phyloP scores from a whole-genome alignment of 1,140 invertebrate genomes.

The Pemphigus obesinymphae region DNA sequence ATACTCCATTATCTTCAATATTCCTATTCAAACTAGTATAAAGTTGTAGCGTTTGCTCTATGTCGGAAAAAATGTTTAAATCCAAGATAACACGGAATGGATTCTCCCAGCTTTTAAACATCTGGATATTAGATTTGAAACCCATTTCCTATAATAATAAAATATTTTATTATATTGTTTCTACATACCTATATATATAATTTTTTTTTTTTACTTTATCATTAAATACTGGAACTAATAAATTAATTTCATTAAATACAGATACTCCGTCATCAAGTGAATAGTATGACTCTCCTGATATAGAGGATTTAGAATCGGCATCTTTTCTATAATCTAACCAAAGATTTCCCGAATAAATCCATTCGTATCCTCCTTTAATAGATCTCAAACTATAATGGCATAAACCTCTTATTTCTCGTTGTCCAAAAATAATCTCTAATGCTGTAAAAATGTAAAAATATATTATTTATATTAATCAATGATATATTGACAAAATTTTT shows the following conservation, averaged over 20 bases:
- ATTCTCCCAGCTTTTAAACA: constrained; percentile 7
- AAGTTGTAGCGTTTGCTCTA: background rate
- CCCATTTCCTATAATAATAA: background rate
- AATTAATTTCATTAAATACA: background rate
- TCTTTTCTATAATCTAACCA: background rate
- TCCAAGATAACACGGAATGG: background rate
- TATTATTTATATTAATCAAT: background rate
- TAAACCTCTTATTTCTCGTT: background rate
- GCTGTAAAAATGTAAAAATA: background rate
- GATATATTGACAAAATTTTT: background rate
- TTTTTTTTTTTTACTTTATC: constrained; percentile 3
- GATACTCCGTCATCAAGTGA: background rate
- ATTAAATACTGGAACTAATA: background rate
- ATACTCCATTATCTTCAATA: background rate
- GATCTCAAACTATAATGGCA: background rate
- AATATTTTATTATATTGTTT: background rate
- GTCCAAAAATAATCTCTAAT: background rate
- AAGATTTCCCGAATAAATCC: too few relatives aligned
- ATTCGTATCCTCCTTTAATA: background rate
- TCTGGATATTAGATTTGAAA: background rate
- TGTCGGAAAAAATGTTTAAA: background rate
- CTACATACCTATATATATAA: background rate
- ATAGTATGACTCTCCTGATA: background rate
- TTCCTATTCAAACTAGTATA: background rate
- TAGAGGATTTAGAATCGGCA: background rate